phyloP scores from a whole-genome alignment of 2,113 vertebrate genomes.

The Rhinolophus ferrumequinum region DNA sequence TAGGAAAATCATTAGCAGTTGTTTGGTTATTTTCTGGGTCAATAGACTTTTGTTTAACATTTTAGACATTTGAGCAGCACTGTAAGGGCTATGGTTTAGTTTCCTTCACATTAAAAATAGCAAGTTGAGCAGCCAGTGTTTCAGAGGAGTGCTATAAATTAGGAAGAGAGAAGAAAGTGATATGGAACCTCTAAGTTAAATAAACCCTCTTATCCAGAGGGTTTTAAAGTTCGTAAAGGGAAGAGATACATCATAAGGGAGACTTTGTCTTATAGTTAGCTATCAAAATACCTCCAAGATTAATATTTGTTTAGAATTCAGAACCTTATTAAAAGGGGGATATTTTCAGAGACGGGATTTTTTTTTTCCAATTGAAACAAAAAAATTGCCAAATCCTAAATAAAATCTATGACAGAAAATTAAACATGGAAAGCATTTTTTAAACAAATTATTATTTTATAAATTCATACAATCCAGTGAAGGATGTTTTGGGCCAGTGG shows the following conservation, averaged over 20 bases:
- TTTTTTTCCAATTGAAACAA: constrained; percentile 18
- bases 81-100: constrained; percentile 55
- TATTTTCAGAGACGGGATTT: neutral
- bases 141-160: constrained; percentile 5
- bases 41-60: constrained; percentile 73
- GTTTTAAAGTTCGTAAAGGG: neutral
- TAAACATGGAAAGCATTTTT: neutral
- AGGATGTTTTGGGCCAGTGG: neutral
- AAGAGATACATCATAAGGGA: neutral
- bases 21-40: constrained; percentile 66
- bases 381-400: neutral
- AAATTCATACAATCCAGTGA: neutral
- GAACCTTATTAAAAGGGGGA: neutral
- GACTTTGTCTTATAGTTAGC: neutral
- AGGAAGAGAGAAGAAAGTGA: neutral
- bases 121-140: neutral
- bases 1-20: constrained; percentile 67
- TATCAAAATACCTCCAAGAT: neutral
- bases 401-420: constrained; percentile 1
- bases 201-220: constrained; percentile 1
- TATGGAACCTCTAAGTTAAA: constrained; percentile 10
- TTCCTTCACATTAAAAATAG: constrained; percentile 63
- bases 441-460: neutral
- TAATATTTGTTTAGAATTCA: constrained; percentile 35
- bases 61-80: constrained; percentile 64